Percentiles rank a stretch among this genome's conserved stretches.
phyloP scores from a whole-genome alignment of 2,888 invertebrate genomes.

The Parnassius mnemosyne region DNA sequence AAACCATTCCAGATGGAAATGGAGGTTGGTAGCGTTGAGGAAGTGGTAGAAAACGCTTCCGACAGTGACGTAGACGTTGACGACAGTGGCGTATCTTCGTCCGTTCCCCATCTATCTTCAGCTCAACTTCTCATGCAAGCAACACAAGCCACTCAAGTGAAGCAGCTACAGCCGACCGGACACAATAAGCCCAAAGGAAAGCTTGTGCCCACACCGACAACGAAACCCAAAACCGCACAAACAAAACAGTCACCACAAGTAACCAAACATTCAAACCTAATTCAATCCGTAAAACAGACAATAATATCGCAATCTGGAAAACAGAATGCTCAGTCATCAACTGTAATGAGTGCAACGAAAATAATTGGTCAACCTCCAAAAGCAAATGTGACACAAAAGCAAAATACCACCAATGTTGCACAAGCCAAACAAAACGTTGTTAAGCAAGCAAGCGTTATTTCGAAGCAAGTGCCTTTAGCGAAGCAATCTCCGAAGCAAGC shows the following conservation, averaged over 20 bases:
- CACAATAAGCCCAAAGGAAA: constrained; percentile 45
- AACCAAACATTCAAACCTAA: constrained; percentile 25
- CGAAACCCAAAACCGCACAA: constrained; percentile 40
- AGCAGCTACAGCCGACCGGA: constrained; percentile 33
- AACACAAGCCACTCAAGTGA: constrained; percentile 47
- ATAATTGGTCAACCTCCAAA: constrained; percentile 29
- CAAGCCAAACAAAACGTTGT: constrained; percentile 20
- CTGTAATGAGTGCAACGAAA: constrained; percentile 18
- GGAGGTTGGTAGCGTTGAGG: constrained; percentile 53
- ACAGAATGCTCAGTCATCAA: constrained; percentile 23
- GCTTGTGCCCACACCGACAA: constrained; percentile 43
- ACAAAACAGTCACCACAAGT: constrained; percentile 30
- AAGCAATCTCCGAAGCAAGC: constrained; percentile 46
- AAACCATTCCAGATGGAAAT: constrained; percentile 43
- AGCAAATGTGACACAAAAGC: constrained; percentile 11
- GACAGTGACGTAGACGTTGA: constrained; percentile 75
- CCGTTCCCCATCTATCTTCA: constrained; percentile 54
- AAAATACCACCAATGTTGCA: background rate
- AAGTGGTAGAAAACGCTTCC: constrained; percentile 56
- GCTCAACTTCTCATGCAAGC: constrained; percentile 69
- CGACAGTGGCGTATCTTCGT: constrained; percentile 45
- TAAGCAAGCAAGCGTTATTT: constrained; percentile 25
- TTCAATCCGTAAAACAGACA: constrained; percentile 20
- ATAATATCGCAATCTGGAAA: constrained; percentile 12
- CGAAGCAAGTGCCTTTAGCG: constrained; percentile 19